These are phyloP conservation scores for Eupristina koningsbergeri DNA, from an alignment of 1,140 invertebrate genomes.

Conservation along the genomic window DNA sequence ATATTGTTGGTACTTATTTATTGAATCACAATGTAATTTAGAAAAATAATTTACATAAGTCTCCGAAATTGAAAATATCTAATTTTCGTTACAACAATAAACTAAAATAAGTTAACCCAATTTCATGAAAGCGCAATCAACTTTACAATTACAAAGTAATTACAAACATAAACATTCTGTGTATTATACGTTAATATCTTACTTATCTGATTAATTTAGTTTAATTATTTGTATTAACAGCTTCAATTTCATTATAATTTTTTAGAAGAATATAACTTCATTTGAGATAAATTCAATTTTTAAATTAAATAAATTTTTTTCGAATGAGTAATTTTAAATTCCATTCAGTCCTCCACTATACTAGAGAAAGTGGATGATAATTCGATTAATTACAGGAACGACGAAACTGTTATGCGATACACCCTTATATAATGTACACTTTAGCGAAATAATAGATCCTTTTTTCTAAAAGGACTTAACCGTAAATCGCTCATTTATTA, in stretches of 20 bases:
- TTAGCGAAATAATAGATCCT: neutral
- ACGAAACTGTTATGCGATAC: constrained; percentile 7
- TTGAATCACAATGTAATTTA: no score
- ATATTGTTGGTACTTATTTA: no score
- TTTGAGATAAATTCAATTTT: neutral
- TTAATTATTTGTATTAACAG: neutral
- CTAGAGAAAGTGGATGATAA: neutral
- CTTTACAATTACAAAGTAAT: no score
- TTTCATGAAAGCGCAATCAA: no score
- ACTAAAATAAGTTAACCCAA: no score
- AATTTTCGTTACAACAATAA: no score
- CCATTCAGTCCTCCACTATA: neutral
- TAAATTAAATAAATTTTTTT: constrained; percentile 1
- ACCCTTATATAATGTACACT: constrained; percentile 6
- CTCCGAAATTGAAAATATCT: no score
- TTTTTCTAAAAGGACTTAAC: neutral
- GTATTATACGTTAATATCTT: no score
- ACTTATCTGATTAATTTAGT: no score
- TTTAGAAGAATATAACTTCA: neutral
- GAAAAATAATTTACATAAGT: no score
- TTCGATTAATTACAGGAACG: constrained; percentile 25
- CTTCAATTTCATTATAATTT: neutral
- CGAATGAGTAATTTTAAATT: neutral
- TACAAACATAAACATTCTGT: no score
- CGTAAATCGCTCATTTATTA: neutral